Evolutionary conservation across 2,797 vertebrate genomes (phyloP).

Genomic region (Vipera ursinii): DNA sequence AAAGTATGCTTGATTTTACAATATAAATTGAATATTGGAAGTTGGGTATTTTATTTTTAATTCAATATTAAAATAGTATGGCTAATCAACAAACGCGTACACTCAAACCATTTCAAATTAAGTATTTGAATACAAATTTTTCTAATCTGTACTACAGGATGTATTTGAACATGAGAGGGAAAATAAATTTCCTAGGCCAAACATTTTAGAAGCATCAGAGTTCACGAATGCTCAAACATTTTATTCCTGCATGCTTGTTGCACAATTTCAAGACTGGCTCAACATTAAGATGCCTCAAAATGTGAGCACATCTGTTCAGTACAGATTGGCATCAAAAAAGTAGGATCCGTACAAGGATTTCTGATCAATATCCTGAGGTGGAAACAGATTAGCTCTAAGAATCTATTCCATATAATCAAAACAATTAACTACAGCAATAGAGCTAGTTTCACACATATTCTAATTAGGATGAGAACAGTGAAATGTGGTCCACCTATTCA

Average conservation of each 20-base stretch:
- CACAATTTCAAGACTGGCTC: slow-evolving; percentile 24
- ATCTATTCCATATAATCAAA: slow-evolving; percentile 22
- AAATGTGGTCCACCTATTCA: slow-evolving; percentile 27
- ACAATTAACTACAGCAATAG: slow-evolving; percentile 11
- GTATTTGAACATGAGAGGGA: rapidly evolving
- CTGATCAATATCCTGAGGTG: slow-evolving; percentile 46
- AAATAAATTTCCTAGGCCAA: rapidly evolving
- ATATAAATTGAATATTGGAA: not conserved
- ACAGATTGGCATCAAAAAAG: slow-evolving; percentile 19
- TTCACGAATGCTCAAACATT: rapidly evolving
- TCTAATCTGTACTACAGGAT: not conserved
- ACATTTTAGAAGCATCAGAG: not conserved
- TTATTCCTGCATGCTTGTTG: rapidly evolving
- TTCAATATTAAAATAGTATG: not conserved
- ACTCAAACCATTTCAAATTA: not conserved
- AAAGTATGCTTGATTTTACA: not conserved
- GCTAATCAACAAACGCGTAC: not conserved
- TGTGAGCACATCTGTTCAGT: not conserved
- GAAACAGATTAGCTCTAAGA: slow-evolving; percentile 28
- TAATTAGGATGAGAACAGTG: slow-evolving; percentile 42
- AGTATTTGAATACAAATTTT: not conserved
- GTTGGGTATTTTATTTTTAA: not conserved
- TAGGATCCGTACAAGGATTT: slow-evolving; percentile 46
- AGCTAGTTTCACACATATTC: slow-evolving; percentile 36
- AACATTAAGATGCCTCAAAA: not conserved